A percentile compares a stretch with the other conserved stretches of the same genome.
phyloP scores from a whole-genome alignment of 2,797 vertebrate genomes.

The Acanthopagrus latus region DNA sequence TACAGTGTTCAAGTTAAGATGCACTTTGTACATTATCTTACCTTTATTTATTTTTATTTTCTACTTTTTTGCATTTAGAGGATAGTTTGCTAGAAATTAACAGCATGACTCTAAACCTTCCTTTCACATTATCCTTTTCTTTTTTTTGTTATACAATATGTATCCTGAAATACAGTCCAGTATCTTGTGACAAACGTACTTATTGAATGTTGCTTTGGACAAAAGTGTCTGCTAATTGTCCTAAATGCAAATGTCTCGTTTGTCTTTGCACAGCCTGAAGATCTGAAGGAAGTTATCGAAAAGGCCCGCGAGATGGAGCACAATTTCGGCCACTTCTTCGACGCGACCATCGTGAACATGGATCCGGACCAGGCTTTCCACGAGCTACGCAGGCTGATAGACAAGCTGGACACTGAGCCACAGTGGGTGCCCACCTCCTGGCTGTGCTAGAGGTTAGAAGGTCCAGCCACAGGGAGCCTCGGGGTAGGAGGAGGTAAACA shows the following conservation, averaged over 20 bases:
- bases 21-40: not conserved
- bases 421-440: conserved; percentile 98
- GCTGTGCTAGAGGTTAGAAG: conserved; percentile 85
- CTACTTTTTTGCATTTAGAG: no score
- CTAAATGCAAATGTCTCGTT: not conserved
- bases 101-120: no score
- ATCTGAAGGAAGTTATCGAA: conserved; percentile 93
- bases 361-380: conserved; percentile 93
- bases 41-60: not conserved
- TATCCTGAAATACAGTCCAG: no score
- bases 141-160: no score
- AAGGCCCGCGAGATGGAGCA: conserved; percentile 98
- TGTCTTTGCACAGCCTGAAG: conserved; percentile 88
- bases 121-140: no score
- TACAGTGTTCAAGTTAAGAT: not conserved
- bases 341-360: conserved; percentile 91
- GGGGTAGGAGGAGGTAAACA: conserved; percentile 1
- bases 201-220: no score
- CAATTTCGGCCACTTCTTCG: conserved; percentile 93
- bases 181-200: no score
- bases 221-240: no score
- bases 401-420: conserved; percentile 96
- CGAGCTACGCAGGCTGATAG: conserved; percentile 92
- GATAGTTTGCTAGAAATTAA: no score
- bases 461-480: not conserved